Conservation (phyloP, 2,888 invertebrate genomes). For the Trichopoda pennipes region DNA sequence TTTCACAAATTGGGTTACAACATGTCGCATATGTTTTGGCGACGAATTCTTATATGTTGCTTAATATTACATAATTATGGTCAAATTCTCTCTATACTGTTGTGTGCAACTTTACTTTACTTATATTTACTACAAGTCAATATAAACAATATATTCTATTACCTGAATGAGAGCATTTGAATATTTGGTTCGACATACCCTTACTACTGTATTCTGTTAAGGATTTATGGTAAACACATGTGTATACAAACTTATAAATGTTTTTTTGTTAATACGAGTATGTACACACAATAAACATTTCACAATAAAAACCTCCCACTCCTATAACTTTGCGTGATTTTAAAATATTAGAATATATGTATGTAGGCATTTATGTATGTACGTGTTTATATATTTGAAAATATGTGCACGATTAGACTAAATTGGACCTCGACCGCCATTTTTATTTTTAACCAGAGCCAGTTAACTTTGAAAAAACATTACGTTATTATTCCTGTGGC, state of each 20-base stretch:
- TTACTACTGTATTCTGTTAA: too few relatives aligned
- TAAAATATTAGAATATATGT: conserved; percentile 11
- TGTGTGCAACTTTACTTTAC: too few relatives aligned
- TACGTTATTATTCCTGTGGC: conserved; percentile 35
- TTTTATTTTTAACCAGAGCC: conserved; percentile 28
- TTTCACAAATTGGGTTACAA: too few relatives aligned
- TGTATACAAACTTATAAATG: background rate
- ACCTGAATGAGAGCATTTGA: too few relatives aligned
- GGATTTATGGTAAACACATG: background rate
- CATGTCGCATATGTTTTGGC: too few relatives aligned
- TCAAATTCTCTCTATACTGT: too few relatives aligned
- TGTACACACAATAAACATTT: conserved; percentile 6
- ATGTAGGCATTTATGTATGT: background rate
- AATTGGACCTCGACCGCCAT: conserved; percentile 52
- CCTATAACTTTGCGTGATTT: background rate
- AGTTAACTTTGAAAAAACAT: conserved; percentile 8
- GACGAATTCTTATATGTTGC: too few relatives aligned
- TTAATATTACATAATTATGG: too few relatives aligned
- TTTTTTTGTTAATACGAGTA: background rate
- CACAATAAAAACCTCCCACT: conserved; percentile 13
- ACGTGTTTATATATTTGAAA: background rate
- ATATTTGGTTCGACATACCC: too few relatives aligned
- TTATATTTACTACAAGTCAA: too few relatives aligned
- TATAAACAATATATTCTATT: too few relatives aligned
- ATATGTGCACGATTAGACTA: conserved; percentile 1